These are phyloP conservation scores for Bubo blakistoni DNA, from an alignment of 2,113 vertebrate species.

Conservation along the genomic window DNA sequence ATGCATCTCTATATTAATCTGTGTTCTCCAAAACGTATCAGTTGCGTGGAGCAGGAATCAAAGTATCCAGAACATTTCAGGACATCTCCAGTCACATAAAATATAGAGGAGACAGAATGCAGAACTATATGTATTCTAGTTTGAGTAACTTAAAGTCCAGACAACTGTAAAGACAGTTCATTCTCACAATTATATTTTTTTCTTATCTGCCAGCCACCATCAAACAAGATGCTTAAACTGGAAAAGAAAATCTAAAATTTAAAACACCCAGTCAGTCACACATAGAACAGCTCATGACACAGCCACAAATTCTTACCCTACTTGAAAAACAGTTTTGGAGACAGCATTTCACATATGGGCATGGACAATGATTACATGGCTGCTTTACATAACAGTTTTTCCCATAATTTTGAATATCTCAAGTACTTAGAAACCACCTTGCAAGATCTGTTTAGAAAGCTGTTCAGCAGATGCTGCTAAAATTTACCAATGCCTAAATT, in stretches of 20 bases:
- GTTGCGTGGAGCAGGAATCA: neutral
- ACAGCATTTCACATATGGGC: neutral
- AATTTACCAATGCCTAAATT: neutral
- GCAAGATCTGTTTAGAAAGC: neutral
- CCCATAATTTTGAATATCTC: neutral
- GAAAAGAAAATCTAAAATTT: neutral
- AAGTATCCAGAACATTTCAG: neutral
- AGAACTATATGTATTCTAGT: neutral
- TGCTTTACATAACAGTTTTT: neutral
- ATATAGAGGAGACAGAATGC: neutral
- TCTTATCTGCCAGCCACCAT: neutral
- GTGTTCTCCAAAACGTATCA: neutral
- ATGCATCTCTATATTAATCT: neutral
- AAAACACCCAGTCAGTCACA: neutral
- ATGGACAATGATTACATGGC: neutral
- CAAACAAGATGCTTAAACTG: neutral
- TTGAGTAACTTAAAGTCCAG: neutral
- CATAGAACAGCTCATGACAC: neutral
- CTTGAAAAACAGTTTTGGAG: neutral
- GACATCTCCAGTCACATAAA: neutral
- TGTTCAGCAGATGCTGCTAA: neutral
- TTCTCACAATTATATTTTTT: neutral
- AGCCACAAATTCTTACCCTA: neutral
- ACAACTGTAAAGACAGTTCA: neutral
- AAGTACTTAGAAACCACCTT: constrained; percentile 1